These are phyloP conservation scores for Drosophila erecta DNA, from an alignment of 1,140 invertebrate species.

Conservation along the genomic window DNA sequence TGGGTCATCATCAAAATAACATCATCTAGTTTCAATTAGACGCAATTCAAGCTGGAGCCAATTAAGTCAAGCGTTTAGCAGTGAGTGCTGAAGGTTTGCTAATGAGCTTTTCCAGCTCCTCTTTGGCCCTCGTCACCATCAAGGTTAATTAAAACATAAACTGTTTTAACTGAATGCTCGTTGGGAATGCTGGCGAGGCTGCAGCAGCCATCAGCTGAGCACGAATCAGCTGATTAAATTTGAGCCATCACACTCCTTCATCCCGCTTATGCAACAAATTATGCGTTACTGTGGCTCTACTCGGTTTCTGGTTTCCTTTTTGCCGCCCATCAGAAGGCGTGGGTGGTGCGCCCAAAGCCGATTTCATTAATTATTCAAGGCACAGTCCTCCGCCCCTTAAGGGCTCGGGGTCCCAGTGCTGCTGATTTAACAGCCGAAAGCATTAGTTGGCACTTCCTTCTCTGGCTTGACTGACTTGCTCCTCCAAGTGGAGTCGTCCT, in stretches of 20 bases:
- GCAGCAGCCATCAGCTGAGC: conserved; percentile 42
- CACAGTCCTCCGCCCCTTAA: conserved; percentile 35
- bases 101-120: conserved; percentile 37
- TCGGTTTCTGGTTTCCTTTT: conserved; percentile 14
- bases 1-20: conserved; percentile 39
- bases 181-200: neutral
- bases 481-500: neutral
- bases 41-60: conserved; percentile 30
- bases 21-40: conserved; percentile 61
- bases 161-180: conserved; percentile 37
- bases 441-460: conserved; percentile 42
- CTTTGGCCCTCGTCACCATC: conserved; percentile 12
- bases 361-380: conserved; percentile 74
- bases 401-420: conserved; percentile 9
- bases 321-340: conserved; percentile 8
- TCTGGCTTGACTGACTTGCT: neutral
- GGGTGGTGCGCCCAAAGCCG: conserved; percentile 27
- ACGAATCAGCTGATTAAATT: conserved; percentile 61
- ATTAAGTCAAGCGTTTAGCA: conserved; percentile 31
- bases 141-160: conserved; percentile 64
- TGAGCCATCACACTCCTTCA: conserved; percentile 33
- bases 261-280: conserved; percentile 57
- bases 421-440: conserved; percentile 57
- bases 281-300: conserved; percentile 20
- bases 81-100: conserved; percentile 30